Conservation (phyloP, 2,113 vertebrate genomes). For the Nettapus auritus region DNA sequence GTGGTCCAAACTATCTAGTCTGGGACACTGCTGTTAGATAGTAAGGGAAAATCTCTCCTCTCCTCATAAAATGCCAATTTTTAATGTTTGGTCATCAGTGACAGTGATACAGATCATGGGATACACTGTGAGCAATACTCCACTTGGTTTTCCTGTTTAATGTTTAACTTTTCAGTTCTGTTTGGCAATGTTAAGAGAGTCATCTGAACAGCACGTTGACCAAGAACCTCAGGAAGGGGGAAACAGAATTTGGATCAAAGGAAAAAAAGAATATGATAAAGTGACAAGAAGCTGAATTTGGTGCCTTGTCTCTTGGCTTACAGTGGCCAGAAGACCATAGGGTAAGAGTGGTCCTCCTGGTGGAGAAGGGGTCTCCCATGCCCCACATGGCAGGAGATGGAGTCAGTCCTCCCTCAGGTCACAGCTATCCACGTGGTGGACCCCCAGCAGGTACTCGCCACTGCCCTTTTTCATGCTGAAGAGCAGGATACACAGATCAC, state of each 20-base stretch:
- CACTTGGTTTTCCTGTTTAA: not conserved
- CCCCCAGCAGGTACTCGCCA: not conserved
- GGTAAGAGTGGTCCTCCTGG: not conserved
- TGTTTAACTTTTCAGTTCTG: not conserved
- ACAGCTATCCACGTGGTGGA: not conserved
- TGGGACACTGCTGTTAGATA: not conserved
- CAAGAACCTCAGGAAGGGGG: not conserved
- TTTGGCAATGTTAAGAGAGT: not conserved
- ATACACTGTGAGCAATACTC: not conserved
- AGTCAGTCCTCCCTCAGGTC: not conserved
- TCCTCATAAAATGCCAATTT: not conserved
- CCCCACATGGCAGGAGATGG: rapidly evolving
- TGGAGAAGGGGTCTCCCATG: not conserved
- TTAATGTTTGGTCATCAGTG: not conserved
- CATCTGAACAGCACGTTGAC: not conserved
- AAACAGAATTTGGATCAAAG: not conserved
- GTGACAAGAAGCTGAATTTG: not conserved
- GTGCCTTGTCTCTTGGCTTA: not conserved
- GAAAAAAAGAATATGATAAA: not conserved
- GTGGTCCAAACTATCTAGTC: not conserved
- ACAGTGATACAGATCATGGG: not conserved
- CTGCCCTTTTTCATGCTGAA: not conserved
- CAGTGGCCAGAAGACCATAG: not conserved
- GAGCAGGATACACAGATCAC: not conserved
- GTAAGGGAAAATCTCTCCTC: not conserved